phyloP scores from a whole-genome alignment of 2,797 vertebrate species.

The Spea hammondii region DNA sequence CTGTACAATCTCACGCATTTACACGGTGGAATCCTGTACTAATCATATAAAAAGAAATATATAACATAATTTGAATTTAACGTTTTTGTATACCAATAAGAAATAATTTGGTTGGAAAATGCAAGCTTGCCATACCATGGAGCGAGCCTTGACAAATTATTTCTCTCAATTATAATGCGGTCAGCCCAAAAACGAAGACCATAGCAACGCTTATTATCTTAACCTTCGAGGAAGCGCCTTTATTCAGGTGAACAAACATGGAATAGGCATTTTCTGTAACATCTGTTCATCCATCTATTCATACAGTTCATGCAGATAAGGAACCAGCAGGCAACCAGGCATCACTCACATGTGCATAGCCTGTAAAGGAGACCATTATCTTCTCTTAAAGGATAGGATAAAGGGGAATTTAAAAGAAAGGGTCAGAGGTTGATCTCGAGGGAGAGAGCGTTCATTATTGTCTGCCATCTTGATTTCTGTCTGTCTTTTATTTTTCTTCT shows the following conservation, averaged over 20 bases:
- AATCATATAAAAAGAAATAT: too few species aligned
- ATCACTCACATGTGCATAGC: neutral
- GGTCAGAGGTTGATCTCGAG: slow-evolving; percentile 34
- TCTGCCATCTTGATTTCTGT: slow-evolving; percentile 43
- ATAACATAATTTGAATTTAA: too few species aligned
- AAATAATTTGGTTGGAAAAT: too few species aligned
- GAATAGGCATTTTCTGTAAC: neutral
- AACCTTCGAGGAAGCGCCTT: slow-evolving; percentile 34
- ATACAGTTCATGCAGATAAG: slow-evolving; percentile 11
- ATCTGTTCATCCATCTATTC: slow-evolving; percentile 16
- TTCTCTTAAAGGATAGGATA: slow-evolving; percentile 19
- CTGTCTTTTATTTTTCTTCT: slow-evolving; percentile 20
- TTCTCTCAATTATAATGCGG: too few species aligned
- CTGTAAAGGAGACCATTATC: slow-evolving; percentile 27
- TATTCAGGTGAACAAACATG: neutral
- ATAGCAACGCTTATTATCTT: neutral
- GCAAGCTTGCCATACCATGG: too few species aligned
- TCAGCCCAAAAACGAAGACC: too few species aligned
- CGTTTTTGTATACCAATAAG: too few species aligned
- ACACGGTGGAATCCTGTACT: too few species aligned
- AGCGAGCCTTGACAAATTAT: too few species aligned
- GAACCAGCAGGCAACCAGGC: neutral
- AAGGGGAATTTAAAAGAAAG: slow-evolving; percentile 21
- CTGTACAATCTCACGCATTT: too few species aligned
- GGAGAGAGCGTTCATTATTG: slow-evolving; percentile 26